Evolutionary conservation across 2,797 vertebrate species (phyloP), one percentile per base, ranked within the genome.

Genomic region (Decapterus maruadsi): DNA sequence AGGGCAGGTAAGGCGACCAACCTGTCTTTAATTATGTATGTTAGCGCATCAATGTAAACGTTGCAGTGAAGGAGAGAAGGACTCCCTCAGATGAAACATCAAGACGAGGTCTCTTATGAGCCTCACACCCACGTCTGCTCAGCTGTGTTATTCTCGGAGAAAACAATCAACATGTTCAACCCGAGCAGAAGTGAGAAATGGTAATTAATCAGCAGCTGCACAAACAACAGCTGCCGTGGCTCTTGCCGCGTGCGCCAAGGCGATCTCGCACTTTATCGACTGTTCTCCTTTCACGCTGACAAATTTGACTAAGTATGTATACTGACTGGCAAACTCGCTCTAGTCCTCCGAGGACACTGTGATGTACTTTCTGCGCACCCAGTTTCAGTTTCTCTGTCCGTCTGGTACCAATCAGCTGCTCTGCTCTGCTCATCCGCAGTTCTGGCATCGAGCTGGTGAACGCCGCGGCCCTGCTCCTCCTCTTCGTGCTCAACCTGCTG

Each of bases 391-490:
- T 22, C 12, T 22, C 20, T 26, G 26, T 26, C 26, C 26, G 3
- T 40, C 38, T 40, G 2, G 12, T 43, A 2, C 31, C 4, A 9
- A 2, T 50, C n/a, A 13, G 11, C 29, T 0, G 0, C 43, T 50
- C 16, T 69, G 1, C 26, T 40, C 6, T 56, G 38, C 20, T 0
- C n/a, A 8, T 77, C 42, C 31, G 26, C 76, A 99, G 98, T 85
- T 95, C 93, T 66, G 97, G 98, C 26, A 95, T 97, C n/a, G 98
- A 97, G 93, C 91, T 99, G 88, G 94, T 97, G 78, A 98, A 96
- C 0, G 96, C 97, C 0, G 89, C 90, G 0, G 96, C 97, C 0
- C 96, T 99, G n/a, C 94, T 98, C 58, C 92, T 99, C 64, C 92
- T 99, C 76, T 93, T 99, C 62, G 64, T 98, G 36, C 89, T 98